These are phyloP conservation scores for Nebria brevicollis DNA, from an alignment of 2,888 invertebrate genomes.

Conservation along the genomic window DNA sequence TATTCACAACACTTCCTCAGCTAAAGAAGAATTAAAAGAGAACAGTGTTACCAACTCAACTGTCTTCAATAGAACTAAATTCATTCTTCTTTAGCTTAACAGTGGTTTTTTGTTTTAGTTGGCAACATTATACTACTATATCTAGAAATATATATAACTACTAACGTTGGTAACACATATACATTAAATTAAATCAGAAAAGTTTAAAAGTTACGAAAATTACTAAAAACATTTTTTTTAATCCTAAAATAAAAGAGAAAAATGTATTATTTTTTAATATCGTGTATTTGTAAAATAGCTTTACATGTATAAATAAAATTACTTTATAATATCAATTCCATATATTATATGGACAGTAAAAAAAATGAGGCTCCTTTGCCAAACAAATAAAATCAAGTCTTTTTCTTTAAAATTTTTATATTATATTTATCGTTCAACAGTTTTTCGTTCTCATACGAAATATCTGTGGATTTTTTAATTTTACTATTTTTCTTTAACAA, in stretches of 20 bases:
- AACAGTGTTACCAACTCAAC: constrained; percentile 27
- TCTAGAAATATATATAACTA: neutral
- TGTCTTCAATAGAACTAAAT: neutral
- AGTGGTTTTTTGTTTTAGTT: neutral
- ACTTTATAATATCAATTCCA: constrained; percentile 12
- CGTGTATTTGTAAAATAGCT: neutral
- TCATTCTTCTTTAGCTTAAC: neutral
- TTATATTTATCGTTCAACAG: constrained; percentile 43
- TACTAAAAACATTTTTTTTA: too few relatives aligned
- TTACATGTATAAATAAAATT: constrained; percentile 14
- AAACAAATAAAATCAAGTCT: constrained; percentile 26
- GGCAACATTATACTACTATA: neutral
- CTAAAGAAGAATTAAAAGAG: constrained; percentile 29
- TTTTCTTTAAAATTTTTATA: constrained; percentile 39
- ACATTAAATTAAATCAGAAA: too few relatives aligned
- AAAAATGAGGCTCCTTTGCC: neutral
- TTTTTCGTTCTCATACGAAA: constrained; percentile 48
- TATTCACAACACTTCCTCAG: constrained; percentile 33
- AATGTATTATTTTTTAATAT: too few relatives aligned
- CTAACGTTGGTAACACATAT: neutral
- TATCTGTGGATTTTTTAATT: constrained; percentile 43
- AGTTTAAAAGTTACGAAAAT: too few relatives aligned
- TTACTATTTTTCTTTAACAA: constrained; percentile 49
- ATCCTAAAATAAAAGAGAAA: too few relatives aligned
- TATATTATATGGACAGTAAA: neutral